These are phyloP conservation scores for Acropora yongei DNA, from an alignment of 64 coral and sea anemone species.

Conservation along the genomic window DNA sequence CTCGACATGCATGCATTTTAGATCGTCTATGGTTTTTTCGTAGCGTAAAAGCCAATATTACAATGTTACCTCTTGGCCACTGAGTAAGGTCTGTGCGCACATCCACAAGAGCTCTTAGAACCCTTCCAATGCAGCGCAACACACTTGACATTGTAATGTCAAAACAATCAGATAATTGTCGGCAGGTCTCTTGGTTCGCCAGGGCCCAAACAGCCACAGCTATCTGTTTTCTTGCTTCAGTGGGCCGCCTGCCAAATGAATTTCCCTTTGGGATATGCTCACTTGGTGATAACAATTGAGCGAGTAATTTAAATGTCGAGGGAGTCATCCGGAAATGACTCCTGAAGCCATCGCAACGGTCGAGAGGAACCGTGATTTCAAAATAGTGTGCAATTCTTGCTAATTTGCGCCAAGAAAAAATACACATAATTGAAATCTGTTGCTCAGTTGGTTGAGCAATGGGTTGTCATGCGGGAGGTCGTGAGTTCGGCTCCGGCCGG, in stretches of 20 bases:
- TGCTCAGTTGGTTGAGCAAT: no score
- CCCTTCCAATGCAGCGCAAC: neutral
- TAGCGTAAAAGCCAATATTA: no score
- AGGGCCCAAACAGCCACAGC: constrained; percentile 5
- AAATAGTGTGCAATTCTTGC: constrained; percentile 4
- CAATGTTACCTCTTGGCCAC: constrained; percentile 13
- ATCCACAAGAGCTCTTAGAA: constrained; percentile 18
- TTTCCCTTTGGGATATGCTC: neutral
- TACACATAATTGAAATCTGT: neutral
- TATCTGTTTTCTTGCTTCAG: constrained; percentile 5
- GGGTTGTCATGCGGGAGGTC: no score
- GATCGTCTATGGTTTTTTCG: no score
- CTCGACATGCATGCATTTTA: no score
- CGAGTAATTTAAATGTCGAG: neutral
- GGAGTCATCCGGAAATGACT: constrained; percentile 1
- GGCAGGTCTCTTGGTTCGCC: constrained; percentile 21
- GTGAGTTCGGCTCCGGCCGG: no score
- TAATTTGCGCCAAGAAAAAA: neutral
- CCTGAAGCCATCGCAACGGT: neutral
- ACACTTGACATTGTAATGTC: constrained; percentile 20
- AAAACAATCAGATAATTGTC: neutral
- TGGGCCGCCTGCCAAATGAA: neutral
- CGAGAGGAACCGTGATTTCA: neutral
- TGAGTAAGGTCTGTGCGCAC: neutral
- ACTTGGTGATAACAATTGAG: neutral